Evolutionary conservation across 2,888 invertebrate genomes (phyloP), one percentile per base, ranked within the genome.

Genomic region (Chelonus formosanus): DNA sequence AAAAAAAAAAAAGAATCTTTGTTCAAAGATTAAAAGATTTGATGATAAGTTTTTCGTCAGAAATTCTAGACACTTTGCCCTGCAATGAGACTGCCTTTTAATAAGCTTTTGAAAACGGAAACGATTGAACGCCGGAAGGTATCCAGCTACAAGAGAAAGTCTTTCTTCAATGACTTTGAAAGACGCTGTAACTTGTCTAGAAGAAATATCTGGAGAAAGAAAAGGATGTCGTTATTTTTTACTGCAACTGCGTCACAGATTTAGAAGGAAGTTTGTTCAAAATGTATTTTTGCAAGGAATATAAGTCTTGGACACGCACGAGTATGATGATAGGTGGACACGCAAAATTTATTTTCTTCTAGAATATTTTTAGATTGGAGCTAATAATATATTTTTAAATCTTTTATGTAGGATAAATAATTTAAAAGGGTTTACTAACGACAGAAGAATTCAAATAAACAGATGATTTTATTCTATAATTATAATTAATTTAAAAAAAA

Each of bases 61-160:
- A 20, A 20, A 20, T 20, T 20, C 20, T 20, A 20, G 20, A 20
- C 20, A 20, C 20, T 20, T 20, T 20, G 20, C 20, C 20, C 20
- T 68, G 76, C 74, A 76, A 75, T 78, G 78, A 75, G 73, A 65
- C 36, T 67, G 73, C 7, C 10, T 44, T 48, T 35, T 71, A 72
- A 72, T 70, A 72, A 72, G 73, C 70, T 73, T 77, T 75, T 73
- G 73, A 78, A 80, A 81, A 78, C 81, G 82, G 81, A 82, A 82
- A 81, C 80, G 80, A 80, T 78, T 76, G 75, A 74, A 74, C 74
- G 78, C 80, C 80, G 82, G 82, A 82, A 83, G 81, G 78, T 81
- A 81, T 81, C 80, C 78, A 76, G 74, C 76, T 78, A 80, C 78
- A 77, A 79, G 80, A 75, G 76, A 78, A 76, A 75, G 77, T 70